Evolutionary conservation across 2,113 vertebrate genomes (phyloP).

Genomic region (Misgurnus anguillicaudatus): DNA sequence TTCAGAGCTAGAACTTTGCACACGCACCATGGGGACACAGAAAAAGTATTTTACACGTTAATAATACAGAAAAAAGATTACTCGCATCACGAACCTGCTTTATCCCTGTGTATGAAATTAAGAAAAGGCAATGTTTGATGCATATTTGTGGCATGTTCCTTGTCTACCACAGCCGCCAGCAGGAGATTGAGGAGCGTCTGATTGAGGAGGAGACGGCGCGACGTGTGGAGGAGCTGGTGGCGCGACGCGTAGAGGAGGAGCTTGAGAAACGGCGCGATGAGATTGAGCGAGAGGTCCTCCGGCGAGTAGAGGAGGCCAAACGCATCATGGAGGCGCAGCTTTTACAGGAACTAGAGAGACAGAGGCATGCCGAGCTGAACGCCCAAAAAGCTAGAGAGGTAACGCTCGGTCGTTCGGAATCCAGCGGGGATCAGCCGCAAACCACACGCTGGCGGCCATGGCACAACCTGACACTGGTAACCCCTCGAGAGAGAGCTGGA

Average conservation of each 20-base stretch:
- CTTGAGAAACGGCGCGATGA: constrained; percentile 97
- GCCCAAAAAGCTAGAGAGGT: constrained; percentile 99
- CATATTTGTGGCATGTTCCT: background rate
- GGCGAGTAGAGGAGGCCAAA: constrained; percentile 97
- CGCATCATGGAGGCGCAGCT: constrained; percentile 99
- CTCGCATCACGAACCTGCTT: background rate
- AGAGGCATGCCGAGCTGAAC: constrained; percentile 96
- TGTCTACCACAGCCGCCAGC: constrained; percentile 79
- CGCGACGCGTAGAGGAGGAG: constrained; percentile 96
- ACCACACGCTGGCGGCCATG: constrained; percentile 8
- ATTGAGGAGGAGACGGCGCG: constrained; percentile 98
- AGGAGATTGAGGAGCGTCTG: constrained; percentile 99
- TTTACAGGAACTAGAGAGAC: constrained; percentile 98
- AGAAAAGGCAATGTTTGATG: background rate
- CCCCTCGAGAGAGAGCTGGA: constrained; percentile 21
- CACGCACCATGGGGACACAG: too few species aligned
- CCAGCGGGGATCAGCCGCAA: constrained; percentile 71
- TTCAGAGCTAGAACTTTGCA: too few species aligned
- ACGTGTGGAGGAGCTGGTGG: constrained; percentile 96
- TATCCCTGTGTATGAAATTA: background rate
- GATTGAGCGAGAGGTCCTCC: constrained; percentile 97
- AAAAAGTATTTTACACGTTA: too few species aligned
- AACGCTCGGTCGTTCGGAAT: constrained; percentile 99
- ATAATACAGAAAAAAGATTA: too few species aligned
- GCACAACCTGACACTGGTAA: constrained; percentile 35